Conservation (phyloP, 2,888 invertebrate species). For the Coelogynopora nodosa region DNA sequence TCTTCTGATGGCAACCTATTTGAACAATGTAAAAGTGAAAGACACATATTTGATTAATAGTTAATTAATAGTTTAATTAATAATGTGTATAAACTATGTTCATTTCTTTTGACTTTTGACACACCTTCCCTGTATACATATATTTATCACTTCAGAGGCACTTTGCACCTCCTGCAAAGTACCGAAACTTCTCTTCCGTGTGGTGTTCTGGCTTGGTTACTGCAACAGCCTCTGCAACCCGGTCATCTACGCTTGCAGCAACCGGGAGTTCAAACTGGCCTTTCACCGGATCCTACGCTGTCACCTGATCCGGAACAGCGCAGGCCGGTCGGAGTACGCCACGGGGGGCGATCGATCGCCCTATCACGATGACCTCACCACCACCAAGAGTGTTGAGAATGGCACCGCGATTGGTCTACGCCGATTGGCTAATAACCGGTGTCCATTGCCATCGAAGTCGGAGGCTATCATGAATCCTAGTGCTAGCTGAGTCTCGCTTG, state of each 20-base stretch:
- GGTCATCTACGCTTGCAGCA: conserved; percentile 68
- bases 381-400: not conserved
- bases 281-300: conserved; percentile 63
- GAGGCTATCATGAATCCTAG: too few species aligned
- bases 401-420: not conserved
- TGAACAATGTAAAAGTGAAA: too few species aligned
- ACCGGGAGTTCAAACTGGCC: conserved; percentile 65
- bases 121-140: too few species aligned
- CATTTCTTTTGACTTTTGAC: too few species aligned
- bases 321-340: not conserved
- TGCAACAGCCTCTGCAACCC: conserved; percentile 71
- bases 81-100: too few species aligned
- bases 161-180: conserved; percentile 64
- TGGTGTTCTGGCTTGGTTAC: conserved; percentile 71
- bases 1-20: too few species aligned
- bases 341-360: not conserved
- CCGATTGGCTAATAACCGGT: not conserved
- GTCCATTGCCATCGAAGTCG: too few species aligned
- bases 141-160: conserved; percentile 63
- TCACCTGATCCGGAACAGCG: too few species aligned
- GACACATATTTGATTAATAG: too few species aligned
- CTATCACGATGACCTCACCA: not conserved
- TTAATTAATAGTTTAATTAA: too few species aligned
- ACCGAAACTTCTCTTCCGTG: conserved; percentile 65
- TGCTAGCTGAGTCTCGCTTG: too few species aligned